Base-by-base conservation (phyloP, 2,797 vertebrate genomes). In the Cryptoblepharus egeriae region DNA sequence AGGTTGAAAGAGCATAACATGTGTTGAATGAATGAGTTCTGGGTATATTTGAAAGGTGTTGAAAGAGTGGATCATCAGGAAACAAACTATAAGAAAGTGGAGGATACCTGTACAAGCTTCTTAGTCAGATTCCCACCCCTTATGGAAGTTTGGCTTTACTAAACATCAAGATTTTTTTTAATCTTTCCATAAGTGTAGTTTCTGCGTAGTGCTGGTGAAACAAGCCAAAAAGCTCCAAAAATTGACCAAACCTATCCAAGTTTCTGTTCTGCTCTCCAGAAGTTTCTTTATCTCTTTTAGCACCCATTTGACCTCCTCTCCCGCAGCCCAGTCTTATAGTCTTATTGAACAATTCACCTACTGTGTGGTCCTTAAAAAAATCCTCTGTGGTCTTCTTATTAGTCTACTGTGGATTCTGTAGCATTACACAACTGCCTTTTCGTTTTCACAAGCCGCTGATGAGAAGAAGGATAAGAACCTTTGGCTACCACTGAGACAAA, bases 401-500 rank as follows among this genome's bases (percentile, higher is more conserved):
- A 75, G 72, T 68, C 63, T 58, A 42, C 5, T 57, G 35, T 58
- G 35, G 52, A 75, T 68, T 75, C 35, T 57, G 26, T 30, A 28
- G 45, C 42, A 49, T 2, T 32, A 10, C 37, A 20, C 12, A 68
- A 49, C 65, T 5, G 5, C 65, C 28, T n/a, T 68, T 37, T 55
- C 26, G 18, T 37, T 61, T 57, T 52, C 64, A 26, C 52, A 42
- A 64, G 24, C 32, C 61, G 65, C 26, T 74, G n/a, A 65, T 4
- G 15, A 30, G 37, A 61, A 79, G 37, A 61, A 79, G 77, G n/a
- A 49, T 30, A 39, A 70, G 45, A 74, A 18, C 35, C 12, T 64
- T 73, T 81, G 63, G 35, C 35, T 68, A 58, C 52, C 37, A 82
- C 63, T 20, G 63, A 75, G 63, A 68, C 72, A 82, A 82, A 68